Conservation (phyloP, 2,797 vertebrate genomes). For the Chiropotes sagulatus region DNA sequence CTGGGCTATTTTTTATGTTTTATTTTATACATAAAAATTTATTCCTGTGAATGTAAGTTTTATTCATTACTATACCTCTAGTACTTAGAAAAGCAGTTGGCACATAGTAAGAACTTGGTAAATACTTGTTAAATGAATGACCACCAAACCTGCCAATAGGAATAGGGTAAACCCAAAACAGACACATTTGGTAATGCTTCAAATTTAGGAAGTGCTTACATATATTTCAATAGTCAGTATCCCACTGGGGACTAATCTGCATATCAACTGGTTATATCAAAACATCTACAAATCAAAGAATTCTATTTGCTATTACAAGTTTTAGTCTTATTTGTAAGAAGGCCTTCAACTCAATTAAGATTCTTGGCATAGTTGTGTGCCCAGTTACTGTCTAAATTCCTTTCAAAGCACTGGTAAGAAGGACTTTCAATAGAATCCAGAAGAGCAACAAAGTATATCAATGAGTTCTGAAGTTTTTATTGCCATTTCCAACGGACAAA, state of each 20-base stretch:
- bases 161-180: slow-evolving; percentile 10
- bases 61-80: slow-evolving; percentile 2
- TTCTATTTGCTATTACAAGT: background rate
- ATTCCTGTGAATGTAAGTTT: background rate
- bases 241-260: background rate
- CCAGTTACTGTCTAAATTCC: background rate
- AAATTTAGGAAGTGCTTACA: background rate
- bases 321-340: slow-evolving; percentile 36
- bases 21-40: background rate
- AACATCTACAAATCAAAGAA: slow-evolving; percentile 19
- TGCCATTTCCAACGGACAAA: slow-evolving; percentile 43
- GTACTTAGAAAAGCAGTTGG: background rate
- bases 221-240: background rate
- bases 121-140: slow-evolving; percentile 24
- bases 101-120: background rate
- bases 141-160: background rate
- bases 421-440: slow-evolving; percentile 1
- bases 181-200: background rate
- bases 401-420: slow-evolving; percentile 30
- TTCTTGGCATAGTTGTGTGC: background rate
- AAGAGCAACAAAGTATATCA: slow-evolving; percentile 35
- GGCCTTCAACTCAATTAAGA: background rate
- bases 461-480: slow-evolving; percentile 50
- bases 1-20: background rate
- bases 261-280: background rate